Percentiles rank a stretch among this genome's conserved stretches.
Conservation (phyloP, 1,140 invertebrate genomes). For the Holotrichia oblita region DNA sequence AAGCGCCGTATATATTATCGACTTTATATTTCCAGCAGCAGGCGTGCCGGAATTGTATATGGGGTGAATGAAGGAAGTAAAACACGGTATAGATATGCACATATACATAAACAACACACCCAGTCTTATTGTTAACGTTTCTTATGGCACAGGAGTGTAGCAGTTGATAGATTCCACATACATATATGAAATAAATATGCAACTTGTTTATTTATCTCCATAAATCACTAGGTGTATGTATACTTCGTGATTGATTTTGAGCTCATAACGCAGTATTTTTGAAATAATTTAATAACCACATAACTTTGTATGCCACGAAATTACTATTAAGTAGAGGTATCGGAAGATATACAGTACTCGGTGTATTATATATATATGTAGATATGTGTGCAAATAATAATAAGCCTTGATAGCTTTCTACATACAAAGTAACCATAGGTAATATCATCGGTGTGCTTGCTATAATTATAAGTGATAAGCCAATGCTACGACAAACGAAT, state of each 20-base stretch:
- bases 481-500: too few species aligned
- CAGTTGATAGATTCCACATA: neutral
- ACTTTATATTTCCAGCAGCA: neutral
- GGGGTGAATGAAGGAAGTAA: conserved; percentile 6
- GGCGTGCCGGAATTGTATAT: neutral
- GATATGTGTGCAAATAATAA: neutral
- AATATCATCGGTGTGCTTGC: too few species aligned
- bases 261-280: neutral
- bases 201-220: conserved; percentile 8
- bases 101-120: neutral
- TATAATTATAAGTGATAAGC: too few species aligned
- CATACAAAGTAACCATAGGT: too few species aligned
- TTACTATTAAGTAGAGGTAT: neutral
- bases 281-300: neutral
- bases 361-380: neutral
- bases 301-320: neutral
- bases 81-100: conserved; percentile 8
- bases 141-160: conserved; percentile 11
- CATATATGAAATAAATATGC: neutral
- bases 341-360: neutral
- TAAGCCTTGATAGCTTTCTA: too few species aligned
- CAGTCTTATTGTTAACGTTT: neutral
- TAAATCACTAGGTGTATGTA: neutral
- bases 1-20: neutral
- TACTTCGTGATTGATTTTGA: neutral